Conservation (phyloP, 2,113 vertebrate species). For the Tyrannus savana region DNA sequence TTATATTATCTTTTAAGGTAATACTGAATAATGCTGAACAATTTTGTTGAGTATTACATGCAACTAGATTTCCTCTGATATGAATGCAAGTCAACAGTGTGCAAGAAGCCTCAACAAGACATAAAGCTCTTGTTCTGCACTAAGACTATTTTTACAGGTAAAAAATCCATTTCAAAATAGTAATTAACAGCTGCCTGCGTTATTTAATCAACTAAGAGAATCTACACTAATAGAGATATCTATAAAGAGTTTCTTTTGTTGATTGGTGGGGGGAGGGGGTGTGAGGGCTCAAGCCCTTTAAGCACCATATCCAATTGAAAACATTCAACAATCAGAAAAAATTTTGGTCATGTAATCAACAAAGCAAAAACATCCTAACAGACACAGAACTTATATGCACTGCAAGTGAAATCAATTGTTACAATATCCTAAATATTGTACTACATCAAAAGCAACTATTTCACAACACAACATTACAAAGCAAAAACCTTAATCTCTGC, state of each 20-base stretch:
- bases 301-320: neutral
- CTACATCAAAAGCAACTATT: neutral
- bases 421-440: neutral
- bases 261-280: too few species aligned
- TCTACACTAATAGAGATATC: neutral
- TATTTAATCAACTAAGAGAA: neutral
- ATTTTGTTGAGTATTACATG: neutral
- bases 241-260: neutral
- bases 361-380: neutral
- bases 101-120: neutral
- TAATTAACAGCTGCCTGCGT: neutral
- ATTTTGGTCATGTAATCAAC: neutral
- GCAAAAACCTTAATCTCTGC: neutral
- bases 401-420: neutral
- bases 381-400: neutral
- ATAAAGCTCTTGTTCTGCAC: neutral
- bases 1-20: slow-evolving; percentile 31
- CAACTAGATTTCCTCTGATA: neutral
- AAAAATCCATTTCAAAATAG: neutral
- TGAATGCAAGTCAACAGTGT: neutral
- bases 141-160: neutral
- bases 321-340: neutral
- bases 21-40: neutral
- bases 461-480: neutral
- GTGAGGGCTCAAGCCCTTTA: neutral